Evolutionary conservation across 1,140 invertebrate genomes (phyloP).

Genomic region (Papilio machaon): DNA sequence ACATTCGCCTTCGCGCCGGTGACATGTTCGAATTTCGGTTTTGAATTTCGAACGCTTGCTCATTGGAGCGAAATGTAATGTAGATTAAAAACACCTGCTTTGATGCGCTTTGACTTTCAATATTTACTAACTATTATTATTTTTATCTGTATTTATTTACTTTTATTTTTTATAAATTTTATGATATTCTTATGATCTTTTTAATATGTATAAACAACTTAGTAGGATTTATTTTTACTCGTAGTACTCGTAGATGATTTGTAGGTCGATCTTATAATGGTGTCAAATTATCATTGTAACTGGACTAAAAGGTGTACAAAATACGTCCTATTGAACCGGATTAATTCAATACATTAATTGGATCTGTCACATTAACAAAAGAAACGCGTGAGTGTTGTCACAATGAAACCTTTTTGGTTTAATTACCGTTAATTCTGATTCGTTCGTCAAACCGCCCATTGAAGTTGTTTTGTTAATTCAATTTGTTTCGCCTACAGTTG

Average conservation of each 20-base stretch:
- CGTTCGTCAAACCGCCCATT: constrained; percentile 20
- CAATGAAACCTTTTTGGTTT: constrained; percentile 48
- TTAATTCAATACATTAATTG: constrained; percentile 51
- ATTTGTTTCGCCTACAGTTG: constrained; percentile 1
- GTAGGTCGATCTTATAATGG: not conserved
- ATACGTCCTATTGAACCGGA: constrained; percentile 43
- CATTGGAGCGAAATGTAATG: constrained; percentile 32
- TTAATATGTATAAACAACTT: not conserved
- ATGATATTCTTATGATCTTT: not conserved
- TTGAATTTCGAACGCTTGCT: constrained; percentile 49
- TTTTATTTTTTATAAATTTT: too few relatives aligned
- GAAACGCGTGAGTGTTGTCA: constrained; percentile 45
- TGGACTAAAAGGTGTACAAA: not conserved
- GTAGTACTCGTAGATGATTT: not conserved
- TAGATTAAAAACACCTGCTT: constrained; percentile 39
- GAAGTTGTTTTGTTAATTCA: constrained; percentile 13
- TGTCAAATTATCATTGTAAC: not conserved
- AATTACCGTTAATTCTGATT: constrained; percentile 41
- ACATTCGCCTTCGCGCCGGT: constrained; percentile 60
- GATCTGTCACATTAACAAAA: constrained; percentile 45
- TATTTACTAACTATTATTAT: not conserved
- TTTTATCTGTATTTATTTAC: too few relatives aligned
- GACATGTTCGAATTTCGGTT: constrained; percentile 53
- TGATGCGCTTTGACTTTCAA: constrained; percentile 12
- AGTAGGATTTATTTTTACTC: not conserved